Evolutionary conservation across 2,888 invertebrate species (phyloP).

Genomic region (Apomyelois bistriatella): DNA sequence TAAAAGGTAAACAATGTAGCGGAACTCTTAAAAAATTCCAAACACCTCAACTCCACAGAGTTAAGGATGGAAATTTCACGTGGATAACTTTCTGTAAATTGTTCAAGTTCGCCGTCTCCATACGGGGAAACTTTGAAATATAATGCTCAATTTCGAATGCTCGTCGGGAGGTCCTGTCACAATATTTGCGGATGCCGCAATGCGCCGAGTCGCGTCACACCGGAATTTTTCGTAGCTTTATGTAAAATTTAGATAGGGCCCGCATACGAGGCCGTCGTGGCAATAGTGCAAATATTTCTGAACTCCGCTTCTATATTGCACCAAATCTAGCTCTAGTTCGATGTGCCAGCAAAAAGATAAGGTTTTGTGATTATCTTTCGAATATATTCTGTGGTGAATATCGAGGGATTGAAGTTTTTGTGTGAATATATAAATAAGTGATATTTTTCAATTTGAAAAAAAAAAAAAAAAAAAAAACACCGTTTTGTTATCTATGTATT

Average conservation of each 20-base stretch:
- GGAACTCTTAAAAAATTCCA: slow-evolving; percentile 1
- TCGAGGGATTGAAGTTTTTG: too few relatives aligned
- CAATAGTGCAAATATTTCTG: slow-evolving; percentile 16
- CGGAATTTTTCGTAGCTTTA: slow-evolving; percentile 26
- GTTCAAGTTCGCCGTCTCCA: slow-evolving; percentile 19
- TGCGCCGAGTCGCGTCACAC: slow-evolving; percentile 23
- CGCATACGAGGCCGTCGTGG: slow-evolving; percentile 21
- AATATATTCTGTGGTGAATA: background rate
- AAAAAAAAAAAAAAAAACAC: too few relatives aligned
- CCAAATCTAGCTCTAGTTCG: background rate
- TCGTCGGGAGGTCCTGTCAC: slow-evolving; percentile 21
- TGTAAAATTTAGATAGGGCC: slow-evolving; percentile 26
- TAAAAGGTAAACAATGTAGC: background rate
- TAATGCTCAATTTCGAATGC: slow-evolving; percentile 21
- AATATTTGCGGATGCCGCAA: slow-evolving; percentile 26
- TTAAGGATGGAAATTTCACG: slow-evolving; percentile 12
- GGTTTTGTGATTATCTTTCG: slow-evolving; percentile 1
- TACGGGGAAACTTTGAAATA: slow-evolving; percentile 14
- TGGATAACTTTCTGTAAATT: slow-evolving; percentile 16
- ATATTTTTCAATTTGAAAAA: too few relatives aligned
- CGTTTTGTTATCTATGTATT: too few relatives aligned
- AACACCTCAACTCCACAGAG: background rate
- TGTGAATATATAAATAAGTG: too few relatives aligned
- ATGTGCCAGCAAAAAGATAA: background rate
- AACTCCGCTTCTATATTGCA: slow-evolving; percentile 5